Conservation (phyloP, 2,113 vertebrate species). For the Cyprinodon brontotheroides region DNA sequence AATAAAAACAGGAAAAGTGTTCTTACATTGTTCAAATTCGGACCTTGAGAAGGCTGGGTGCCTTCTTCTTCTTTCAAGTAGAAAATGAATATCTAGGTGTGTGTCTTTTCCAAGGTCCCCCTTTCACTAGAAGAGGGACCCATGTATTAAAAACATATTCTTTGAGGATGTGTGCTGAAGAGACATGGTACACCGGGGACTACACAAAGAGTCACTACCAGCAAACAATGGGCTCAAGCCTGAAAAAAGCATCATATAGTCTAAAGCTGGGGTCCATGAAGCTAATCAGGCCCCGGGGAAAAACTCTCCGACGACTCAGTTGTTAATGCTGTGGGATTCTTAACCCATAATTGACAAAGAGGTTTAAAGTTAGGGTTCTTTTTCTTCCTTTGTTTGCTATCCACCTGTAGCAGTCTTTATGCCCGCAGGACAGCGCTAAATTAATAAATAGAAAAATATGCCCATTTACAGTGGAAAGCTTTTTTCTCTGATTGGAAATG, state of each 20-base stretch:
- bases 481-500: slow-evolving; percentile 7
- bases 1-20: background rate
- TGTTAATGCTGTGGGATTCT: slow-evolving; percentile 61
- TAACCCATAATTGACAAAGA: slow-evolving; percentile 49
- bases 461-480: slow-evolving; percentile 1
- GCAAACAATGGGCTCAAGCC: slow-evolving; percentile 42
- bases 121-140: background rate
- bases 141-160: background rate
- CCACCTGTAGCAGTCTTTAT: slow-evolving; percentile 27
- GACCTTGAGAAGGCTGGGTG: slow-evolving; percentile 10
- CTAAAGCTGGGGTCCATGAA: slow-evolving; percentile 52
- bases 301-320: slow-evolving; percentile 53
- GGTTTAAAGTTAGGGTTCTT: slow-evolving; percentile 54
- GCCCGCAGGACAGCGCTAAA: slow-evolving; percentile 27
- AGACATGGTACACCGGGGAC: slow-evolving; percentile 28
- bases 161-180: slow-evolving; percentile 17
- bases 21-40: slow-evolving; percentile 3
- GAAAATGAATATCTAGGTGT: background rate
- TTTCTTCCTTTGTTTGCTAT: slow-evolving; percentile 14
- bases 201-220: slow-evolving; percentile 48
- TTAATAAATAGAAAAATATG: slow-evolving; percentile 16
- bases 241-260: slow-evolving; percentile 44
- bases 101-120: background rate
- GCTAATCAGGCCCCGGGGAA: slow-evolving; percentile 74
- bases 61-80: background rate